Conservation (phyloP, 2,888 invertebrate genomes). For the Unio delphinus region DNA sequence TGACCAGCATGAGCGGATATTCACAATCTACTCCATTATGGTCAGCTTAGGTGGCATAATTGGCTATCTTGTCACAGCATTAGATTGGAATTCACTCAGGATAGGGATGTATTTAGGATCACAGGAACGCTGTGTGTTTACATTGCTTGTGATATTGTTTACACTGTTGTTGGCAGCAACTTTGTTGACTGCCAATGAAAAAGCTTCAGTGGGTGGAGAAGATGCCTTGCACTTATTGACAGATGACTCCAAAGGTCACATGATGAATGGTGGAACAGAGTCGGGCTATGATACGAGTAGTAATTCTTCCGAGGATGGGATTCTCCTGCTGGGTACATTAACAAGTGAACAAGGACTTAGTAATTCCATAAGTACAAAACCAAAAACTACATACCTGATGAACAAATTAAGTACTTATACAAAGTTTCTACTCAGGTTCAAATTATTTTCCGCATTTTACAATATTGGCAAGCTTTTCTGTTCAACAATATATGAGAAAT, state of each 20-base stretch:
- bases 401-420: neutral
- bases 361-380: neutral
- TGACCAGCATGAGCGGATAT: conserved; percentile 92
- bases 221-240: neutral
- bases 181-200: conserved; percentile 90
- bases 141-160: conserved; percentile 90
- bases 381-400: neutral
- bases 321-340: conserved; percentile 2
- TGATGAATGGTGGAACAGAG: conserved; percentile 31
- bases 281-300: conserved; percentile 65
- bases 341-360: conserved; percentile 6
- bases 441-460: conserved; percentile 20
- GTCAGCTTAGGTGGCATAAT: conserved; percentile 95
- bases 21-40: conserved; percentile 97
- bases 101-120: conserved; percentile 79
- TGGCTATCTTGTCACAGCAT: conserved; percentile 83
- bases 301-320: conserved; percentile 35
- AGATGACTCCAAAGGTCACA: conserved; percentile 9
- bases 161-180: conserved; percentile 86
- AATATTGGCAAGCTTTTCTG: conserved; percentile 29
- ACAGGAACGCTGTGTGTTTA: conserved; percentile 93
- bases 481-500: conserved; percentile 37
- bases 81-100: conserved; percentile 90
- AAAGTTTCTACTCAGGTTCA: conserved; percentile 14
- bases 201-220: conserved; percentile 74